Evolutionary conservation across 2,113 vertebrate species (phyloP).

Genomic region (Stegostoma tigrinum): DNA sequence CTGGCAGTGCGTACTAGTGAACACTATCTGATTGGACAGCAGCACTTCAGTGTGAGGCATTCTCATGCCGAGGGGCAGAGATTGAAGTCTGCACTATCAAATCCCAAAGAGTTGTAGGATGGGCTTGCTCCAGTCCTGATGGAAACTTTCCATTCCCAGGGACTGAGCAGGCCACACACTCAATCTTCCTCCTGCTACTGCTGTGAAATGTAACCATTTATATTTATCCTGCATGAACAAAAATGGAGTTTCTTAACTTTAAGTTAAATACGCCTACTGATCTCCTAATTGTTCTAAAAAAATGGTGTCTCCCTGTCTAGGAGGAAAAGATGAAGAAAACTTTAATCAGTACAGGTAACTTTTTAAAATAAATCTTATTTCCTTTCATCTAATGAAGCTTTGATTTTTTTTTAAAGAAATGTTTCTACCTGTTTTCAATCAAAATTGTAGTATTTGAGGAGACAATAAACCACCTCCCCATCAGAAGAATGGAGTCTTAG

Average conservation of each 20-base stretch:
- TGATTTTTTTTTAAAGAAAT: not conserved
- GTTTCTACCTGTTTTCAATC: not conserved
- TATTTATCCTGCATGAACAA: not conserved
- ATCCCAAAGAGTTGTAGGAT: too few relatives aligned
- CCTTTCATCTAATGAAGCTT: conserved; percentile 43
- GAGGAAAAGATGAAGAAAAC: conserved; percentile 77
- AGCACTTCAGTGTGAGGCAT: too few relatives aligned
- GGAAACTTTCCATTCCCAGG: too few relatives aligned
- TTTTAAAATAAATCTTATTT: not conserved
- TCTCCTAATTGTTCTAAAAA: conserved; percentile 3
- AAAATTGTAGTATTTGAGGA: not conserved
- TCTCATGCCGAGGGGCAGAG: too few relatives aligned
- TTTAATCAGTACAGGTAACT: conserved; percentile 88
- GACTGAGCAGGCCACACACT: too few relatives aligned
- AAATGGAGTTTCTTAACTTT: not conserved
- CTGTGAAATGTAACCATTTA: not conserved
- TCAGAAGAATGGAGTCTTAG: not conserved
- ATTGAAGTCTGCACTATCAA: too few relatives aligned
- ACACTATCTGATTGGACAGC: too few relatives aligned
- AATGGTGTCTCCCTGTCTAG: conserved; percentile 54
- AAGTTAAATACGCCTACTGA: not conserved
- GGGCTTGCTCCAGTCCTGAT: too few relatives aligned
- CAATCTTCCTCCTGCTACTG: too few relatives aligned
- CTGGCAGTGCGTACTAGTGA: too few relatives aligned
- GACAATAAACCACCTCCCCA: not conserved